Evolutionary conservation across 2,888 invertebrate species (phyloP).

Genomic region (Furcula furcula): DNA sequence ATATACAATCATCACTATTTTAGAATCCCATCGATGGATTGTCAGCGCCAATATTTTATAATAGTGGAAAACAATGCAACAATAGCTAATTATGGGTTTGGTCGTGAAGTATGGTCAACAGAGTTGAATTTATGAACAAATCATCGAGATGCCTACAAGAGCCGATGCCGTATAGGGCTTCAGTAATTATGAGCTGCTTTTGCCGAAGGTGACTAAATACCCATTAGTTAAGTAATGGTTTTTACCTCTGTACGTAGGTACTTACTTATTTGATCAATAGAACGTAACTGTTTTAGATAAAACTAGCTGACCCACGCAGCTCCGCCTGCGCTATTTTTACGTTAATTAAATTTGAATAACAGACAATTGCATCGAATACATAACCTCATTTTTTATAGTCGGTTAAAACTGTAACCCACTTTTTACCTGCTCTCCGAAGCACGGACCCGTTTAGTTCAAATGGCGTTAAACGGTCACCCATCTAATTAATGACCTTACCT

Average conservation of each 20-base stretch:
- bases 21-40: conserved; percentile 19
- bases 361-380: too few species aligned
- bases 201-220: conserved; percentile 44
- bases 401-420: too few species aligned
- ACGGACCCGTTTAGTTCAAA: too few species aligned
- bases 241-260: conserved; percentile 17
- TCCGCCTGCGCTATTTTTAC: too few species aligned
- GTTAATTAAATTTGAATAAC: too few species aligned
- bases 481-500: too few species aligned
- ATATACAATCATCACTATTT: conserved; percentile 4
- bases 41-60: conserved; percentile 32
- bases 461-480: too few species aligned
- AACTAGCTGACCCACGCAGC: too few species aligned
- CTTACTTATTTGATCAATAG: conserved; percentile 17
- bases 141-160: conserved; percentile 60
- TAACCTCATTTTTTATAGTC: too few species aligned
- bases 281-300: conserved; percentile 15
- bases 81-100: conserved; percentile 45
- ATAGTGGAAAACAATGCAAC: conserved; percentile 38
- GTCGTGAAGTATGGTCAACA: conserved; percentile 42
- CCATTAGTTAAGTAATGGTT: conserved; percentile 19
- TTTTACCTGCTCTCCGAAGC: too few species aligned
- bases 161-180: conserved; percentile 40
- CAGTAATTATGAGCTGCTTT: conserved; percentile 55
- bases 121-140: conserved; percentile 57